Evolutionary conservation across 2,113 vertebrate species (phyloP), one percentile per base, ranked within the genome.

Genomic region (Larimichthys crocea): DNA sequence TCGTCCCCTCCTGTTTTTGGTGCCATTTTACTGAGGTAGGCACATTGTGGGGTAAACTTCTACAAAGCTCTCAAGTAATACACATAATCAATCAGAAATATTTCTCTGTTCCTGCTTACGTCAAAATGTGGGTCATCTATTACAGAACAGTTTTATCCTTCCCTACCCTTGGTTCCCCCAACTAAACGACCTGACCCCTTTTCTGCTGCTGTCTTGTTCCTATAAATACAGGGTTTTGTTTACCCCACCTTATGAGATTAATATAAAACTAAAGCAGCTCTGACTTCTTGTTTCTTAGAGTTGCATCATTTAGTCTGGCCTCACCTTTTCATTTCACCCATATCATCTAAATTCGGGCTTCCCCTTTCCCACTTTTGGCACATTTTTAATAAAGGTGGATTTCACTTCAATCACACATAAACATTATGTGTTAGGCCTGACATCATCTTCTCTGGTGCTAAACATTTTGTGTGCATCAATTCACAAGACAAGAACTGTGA

Each of bases 281-380:
- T 50, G 24, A 20, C 48, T 44, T 15, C 7, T 52, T 57, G 17
- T 86, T 74, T 74, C 68, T 49, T 20, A 11, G 40, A 49, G n/a
- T 86, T 82, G 57, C 79, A 63, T 79, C 74, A 82, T 20, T 20
- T 57, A 24, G 4, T 35, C 60, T 69, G 72, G n/a, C 3, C 35
- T 62, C 35, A 35, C 19, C 55, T 46, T 55, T 22, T 40, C 4
- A 22, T 35, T 55, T 15, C 40, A 20, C 48, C 14, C 7, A 62
- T 57, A 49, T 71, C 66, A 22, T 29, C 55, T 67, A 24, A 16
- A 5, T 46, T 67, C 57, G 69, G 71, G 3, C 46, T 64, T 53
- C 20, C 22, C 9, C 10, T n/a, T n/a, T n/a, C 10, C 14, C 16
- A 24, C 17, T 49, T 42, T 62, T 40, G 53, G 44, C 10, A 15